phyloP scores from a whole-genome alignment of 1,140 invertebrate genomes.

The Drosophila kurseongensis region DNA sequence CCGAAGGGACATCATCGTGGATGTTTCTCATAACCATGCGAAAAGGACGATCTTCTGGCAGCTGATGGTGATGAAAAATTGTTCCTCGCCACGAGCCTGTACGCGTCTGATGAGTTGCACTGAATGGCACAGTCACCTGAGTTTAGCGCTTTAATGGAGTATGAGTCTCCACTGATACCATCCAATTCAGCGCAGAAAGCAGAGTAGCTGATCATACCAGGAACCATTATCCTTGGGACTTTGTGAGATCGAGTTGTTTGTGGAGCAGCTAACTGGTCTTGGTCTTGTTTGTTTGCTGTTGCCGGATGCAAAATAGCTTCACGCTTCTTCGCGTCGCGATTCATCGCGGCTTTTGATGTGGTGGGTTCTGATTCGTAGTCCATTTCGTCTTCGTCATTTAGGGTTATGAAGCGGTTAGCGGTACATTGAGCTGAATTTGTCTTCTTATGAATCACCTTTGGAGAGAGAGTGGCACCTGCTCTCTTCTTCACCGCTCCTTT shows the following conservation, averaged over 20 bases:
- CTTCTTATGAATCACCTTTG: too few relatives aligned
- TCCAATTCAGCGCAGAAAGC: constrained; percentile 7
- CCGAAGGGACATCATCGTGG: background rate
- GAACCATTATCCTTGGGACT: constrained; percentile 7
- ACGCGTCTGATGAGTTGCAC: background rate
- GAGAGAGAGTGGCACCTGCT: background rate
- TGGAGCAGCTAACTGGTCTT: background rate
- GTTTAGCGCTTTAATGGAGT: background rate
- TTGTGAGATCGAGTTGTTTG: constrained; percentile 5
- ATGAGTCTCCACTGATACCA: background rate
- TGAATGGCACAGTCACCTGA: background rate
- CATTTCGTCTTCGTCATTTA: constrained; percentile 2
- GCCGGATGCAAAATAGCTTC: background rate
- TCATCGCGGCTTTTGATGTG: background rate
- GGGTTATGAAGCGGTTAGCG: background rate
- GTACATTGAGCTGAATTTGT: too few relatives aligned
- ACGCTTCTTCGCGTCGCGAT: constrained; percentile 1
- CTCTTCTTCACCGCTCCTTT: background rate
- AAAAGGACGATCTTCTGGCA: constrained; percentile 6
- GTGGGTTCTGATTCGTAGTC: background rate
- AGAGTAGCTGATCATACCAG: constrained; percentile 6
- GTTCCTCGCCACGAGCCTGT: background rate
- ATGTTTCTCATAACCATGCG: constrained; percentile 4
- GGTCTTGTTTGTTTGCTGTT: constrained; percentile 1
- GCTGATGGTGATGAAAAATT: constrained; percentile 6